A percentile compares a stretch with the other conserved stretches of the same genome.
Conservation (phyloP, 1,140 invertebrate species). For the Lasioglossum albipes region DNA sequence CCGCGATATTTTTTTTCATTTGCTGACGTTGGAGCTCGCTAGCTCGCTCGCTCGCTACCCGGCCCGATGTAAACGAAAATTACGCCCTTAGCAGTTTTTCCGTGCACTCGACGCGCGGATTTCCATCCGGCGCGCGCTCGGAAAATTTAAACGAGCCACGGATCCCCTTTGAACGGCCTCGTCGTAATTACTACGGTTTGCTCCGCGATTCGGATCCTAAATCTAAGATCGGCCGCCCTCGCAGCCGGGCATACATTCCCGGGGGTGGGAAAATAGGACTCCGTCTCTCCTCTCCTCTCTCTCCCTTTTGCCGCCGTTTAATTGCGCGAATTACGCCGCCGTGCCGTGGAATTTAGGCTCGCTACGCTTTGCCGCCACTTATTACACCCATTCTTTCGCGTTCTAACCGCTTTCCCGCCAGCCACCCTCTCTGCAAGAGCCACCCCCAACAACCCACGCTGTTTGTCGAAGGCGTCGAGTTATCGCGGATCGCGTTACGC, state of each 20-base stretch:
- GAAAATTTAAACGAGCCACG: conserved; percentile 52
- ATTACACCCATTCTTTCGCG: conserved; percentile 15
- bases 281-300: no score
- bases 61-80: conserved; percentile 57
- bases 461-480: background rate
- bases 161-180: conserved; percentile 30
- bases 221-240: conserved; percentile 33
- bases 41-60: no score
- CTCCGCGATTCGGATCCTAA: conserved; percentile 32
- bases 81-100: conserved; percentile 51
- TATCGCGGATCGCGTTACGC: background rate
- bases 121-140: conserved; percentile 36
- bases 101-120: conserved; percentile 21
- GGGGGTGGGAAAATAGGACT: background rate
- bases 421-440: background rate
- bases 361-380: conserved; percentile 2
- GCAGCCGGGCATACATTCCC: no score
- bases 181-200: conserved; percentile 43
- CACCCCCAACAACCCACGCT: background rate
- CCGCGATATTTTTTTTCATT: background rate
- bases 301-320: conserved; percentile 11
- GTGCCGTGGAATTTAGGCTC: background rate
- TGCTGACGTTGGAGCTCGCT: no score
- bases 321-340: conserved; percentile 36
- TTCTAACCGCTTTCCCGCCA: no score